Evolutionary conservation across 2,113 vertebrate genomes (phyloP).

Genomic region (Henicopernis longicauda): DNA sequence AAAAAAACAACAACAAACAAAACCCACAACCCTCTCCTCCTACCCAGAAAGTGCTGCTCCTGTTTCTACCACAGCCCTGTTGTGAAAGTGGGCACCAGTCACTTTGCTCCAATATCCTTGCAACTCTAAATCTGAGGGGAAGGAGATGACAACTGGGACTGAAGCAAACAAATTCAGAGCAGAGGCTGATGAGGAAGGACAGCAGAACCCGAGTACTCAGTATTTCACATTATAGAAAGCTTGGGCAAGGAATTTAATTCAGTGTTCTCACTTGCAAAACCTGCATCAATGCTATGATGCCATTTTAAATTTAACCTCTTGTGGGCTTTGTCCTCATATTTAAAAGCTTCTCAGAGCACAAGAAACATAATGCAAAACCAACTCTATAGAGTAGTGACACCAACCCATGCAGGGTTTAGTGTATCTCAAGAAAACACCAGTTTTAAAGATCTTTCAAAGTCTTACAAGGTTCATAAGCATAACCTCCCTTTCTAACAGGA

Average conservation of each 20-base stretch:
- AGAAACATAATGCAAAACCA: neutral
- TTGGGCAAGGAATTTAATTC: neutral
- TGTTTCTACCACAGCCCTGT: neutral
- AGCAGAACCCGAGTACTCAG: neutral
- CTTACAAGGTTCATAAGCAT: neutral
- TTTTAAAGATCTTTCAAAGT: neutral
- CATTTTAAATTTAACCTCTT: neutral
- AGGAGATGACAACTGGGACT: neutral
- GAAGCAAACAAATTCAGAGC: neutral
- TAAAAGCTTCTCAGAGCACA: neutral
- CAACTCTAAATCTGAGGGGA: neutral
- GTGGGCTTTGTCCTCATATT: neutral
- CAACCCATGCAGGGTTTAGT: neutral
- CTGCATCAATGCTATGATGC: neutral
- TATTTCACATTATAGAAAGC: neutral
- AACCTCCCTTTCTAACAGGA: neutral
- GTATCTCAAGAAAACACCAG: neutral
- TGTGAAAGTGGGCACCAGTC: neutral
- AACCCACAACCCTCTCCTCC: neutral
- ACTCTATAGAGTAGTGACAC: fast-evolving
- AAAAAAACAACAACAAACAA: no score
- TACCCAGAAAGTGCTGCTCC: neutral
- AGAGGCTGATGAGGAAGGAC: neutral
- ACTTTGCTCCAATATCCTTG: neutral
- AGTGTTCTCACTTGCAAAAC: neutral